These are phyloP conservation scores for Bombyx mandarina DNA, from an alignment of 1,140 invertebrate species.

Conservation along the genomic window DNA sequence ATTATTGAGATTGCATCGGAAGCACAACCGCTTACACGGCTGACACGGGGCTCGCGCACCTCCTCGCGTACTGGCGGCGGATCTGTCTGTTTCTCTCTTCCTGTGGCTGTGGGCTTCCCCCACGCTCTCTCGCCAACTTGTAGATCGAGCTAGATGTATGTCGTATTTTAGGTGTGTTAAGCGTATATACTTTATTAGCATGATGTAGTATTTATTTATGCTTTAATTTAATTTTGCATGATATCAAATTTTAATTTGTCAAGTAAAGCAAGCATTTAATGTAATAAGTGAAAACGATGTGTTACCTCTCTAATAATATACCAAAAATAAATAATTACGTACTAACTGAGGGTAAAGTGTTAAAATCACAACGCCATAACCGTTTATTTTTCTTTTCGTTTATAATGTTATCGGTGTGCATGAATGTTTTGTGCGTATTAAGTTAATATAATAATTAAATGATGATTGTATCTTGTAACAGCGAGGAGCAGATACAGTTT, in stretches of 20 bases:
- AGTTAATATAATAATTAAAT: background rate
- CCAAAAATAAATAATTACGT: no score
- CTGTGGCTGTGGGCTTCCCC: conserved; percentile 66
- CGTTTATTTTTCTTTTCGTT: no score
- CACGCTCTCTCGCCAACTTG: conserved; percentile 49
- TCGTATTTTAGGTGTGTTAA: no score
- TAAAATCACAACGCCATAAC: no score
- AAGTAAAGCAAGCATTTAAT: no score
- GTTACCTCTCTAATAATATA: no score
- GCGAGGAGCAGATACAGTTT: no score
- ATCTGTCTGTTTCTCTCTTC: conserved; percentile 72
- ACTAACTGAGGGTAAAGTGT: no score
- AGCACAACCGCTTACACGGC: conserved; percentile 60
- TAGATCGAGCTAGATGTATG: conserved; percentile 16
- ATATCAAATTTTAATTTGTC: no score
- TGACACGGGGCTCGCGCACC: conserved; percentile 53
- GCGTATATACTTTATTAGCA: background rate
- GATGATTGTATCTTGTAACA: conserved; percentile 5
- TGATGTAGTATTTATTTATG: conserved; percentile 3
- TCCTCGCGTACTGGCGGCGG: conserved; percentile 61
- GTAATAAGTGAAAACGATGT: no score
- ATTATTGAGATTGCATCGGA: conserved; percentile 42
- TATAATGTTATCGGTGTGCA: no score
- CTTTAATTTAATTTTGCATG: background rate
- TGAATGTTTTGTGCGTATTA: no score